Percentiles rank a stretch among this genome's conserved stretches.
These are phyloP conservation scores for Luffia ferchaultella DNA, from an alignment of 2,888 invertebrate genomes.

Conservation along the genomic window DNA sequence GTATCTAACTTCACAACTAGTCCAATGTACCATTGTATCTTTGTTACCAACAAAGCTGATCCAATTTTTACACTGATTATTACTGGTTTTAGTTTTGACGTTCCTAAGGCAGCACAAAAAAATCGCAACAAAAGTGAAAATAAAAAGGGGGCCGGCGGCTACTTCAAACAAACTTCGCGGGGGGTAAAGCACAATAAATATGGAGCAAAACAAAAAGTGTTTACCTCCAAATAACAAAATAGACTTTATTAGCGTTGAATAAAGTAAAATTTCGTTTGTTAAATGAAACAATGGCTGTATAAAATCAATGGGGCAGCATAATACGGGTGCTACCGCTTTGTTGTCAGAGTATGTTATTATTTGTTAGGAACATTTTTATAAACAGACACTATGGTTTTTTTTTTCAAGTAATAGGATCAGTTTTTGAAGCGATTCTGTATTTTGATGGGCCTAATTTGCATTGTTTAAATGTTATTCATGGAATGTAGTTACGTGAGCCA, in stretches of 20 bases:
- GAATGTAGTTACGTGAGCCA: too few species aligned
- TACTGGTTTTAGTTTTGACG: slow-evolving; percentile 26
- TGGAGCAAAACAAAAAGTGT: not conserved
- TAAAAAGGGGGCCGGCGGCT: slow-evolving; percentile 9
- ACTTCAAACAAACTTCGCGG: slow-evolving; percentile 36
- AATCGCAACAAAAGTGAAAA: slow-evolving; percentile 1
- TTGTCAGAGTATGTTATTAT: not conserved
- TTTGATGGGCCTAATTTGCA: too few species aligned
- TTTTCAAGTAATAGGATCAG: not conserved
- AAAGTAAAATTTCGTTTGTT: not conserved
- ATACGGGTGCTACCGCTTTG: not conserved
- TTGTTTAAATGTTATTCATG: too few species aligned
- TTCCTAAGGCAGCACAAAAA: not conserved
- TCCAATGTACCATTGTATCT: not conserved
- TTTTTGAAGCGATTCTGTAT: not conserved
- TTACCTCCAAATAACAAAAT: not conserved
- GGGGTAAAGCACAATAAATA: slow-evolving; percentile 19
- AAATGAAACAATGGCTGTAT: not conserved
- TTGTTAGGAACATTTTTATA: not conserved
- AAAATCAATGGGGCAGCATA: not conserved
- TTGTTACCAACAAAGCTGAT: slow-evolving; percentile 20
- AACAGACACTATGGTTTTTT: not conserved
- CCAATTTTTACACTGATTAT: slow-evolving; percentile 42
- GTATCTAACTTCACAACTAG: not conserved
- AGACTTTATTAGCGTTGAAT: not conserved